phyloP scores from a whole-genome alignment of 2,888 invertebrate species.

The Ormyrus labotus region DNA sequence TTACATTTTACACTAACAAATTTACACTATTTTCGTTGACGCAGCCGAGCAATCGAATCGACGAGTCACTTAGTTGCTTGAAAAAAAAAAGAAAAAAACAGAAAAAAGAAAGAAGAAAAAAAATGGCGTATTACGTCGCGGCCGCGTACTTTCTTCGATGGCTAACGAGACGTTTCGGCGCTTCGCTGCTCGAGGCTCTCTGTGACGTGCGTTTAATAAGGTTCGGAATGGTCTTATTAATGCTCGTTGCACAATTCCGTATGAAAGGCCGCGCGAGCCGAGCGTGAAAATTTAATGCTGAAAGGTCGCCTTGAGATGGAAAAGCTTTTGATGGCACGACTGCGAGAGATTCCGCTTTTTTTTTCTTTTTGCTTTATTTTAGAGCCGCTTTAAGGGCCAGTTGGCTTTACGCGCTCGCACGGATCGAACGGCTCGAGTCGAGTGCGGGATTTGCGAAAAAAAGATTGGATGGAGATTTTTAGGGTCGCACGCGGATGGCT shows the following conservation, averaged over 20 bases:
- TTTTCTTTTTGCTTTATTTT: not conserved
- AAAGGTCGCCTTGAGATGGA: not conserved
- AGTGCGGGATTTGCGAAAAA: not conserved
- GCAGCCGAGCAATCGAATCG: not conserved
- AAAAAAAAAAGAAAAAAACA: not conserved
- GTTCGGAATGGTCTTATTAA: conserved; percentile 27
- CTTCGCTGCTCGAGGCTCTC: conserved; percentile 13
- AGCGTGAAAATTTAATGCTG: too few relatives aligned
- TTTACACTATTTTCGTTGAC: conserved; percentile 26
- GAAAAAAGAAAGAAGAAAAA: not conserved
- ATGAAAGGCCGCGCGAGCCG: too few relatives aligned
- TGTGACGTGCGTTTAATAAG: conserved; percentile 11
- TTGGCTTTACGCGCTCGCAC: not conserved
- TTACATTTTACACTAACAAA: too few relatives aligned
- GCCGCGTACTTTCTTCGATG: not conserved
- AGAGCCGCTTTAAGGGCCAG: conserved; percentile 1
- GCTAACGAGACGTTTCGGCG: not conserved
- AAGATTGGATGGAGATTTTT: too few relatives aligned
- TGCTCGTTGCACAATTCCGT: conserved; percentile 2
- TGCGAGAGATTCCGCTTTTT: not conserved
- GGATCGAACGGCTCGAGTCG: not conserved
- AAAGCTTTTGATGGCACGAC: not conserved
- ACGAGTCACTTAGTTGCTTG: too few relatives aligned
- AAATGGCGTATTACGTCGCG: conserved; percentile 16
- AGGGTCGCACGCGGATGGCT: too few relatives aligned